A percentile compares a stretch with the other conserved stretches of the same genome.
phyloP scores from a whole-genome alignment of 1,140 invertebrate genomes.

The Sycobia sp. region DNA sequence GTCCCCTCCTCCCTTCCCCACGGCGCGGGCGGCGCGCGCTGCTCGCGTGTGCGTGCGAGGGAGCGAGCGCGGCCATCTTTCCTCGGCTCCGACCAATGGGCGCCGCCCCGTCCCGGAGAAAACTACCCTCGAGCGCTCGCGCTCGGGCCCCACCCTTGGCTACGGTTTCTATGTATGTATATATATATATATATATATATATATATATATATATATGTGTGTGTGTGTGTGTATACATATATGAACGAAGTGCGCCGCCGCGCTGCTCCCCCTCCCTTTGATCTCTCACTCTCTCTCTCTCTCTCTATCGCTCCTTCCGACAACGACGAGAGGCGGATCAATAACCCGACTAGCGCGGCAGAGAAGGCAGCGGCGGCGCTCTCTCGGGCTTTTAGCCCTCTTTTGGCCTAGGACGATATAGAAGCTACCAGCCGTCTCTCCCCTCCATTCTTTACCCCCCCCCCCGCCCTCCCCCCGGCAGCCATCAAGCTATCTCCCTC shows the following conservation, averaged over 20 bases:
- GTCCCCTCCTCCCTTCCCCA: too few relatives aligned
- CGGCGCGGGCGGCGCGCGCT: not conserved
- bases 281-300: too few relatives aligned
- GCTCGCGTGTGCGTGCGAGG: not conserved
- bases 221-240: too few relatives aligned
- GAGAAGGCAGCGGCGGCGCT: not conserved
- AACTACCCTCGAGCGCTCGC: constrained; percentile 46
- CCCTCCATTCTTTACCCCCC: too few relatives aligned
- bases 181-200: too few relatives aligned
- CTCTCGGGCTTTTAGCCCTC: constrained; percentile 20
- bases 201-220: too few relatives aligned
- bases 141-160: constrained; percentile 34
- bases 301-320: not conserved
- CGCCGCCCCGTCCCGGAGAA: constrained; percentile 42
- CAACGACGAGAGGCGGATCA: constrained; percentile 37
- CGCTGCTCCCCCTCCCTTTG: too few relatives aligned
- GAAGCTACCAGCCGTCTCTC: too few relatives aligned
- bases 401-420: not conserved
- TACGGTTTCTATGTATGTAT: too few relatives aligned
- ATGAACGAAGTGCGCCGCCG: too few relatives aligned
- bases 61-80: constrained; percentile 56
- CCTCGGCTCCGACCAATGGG: constrained; percentile 47
- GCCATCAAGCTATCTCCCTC: not conserved
- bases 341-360: constrained; percentile 32
- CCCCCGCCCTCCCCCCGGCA: not conserved